phyloP scores from a whole-genome alignment of 2,113 vertebrate species.

The Mobula birostris region DNA sequence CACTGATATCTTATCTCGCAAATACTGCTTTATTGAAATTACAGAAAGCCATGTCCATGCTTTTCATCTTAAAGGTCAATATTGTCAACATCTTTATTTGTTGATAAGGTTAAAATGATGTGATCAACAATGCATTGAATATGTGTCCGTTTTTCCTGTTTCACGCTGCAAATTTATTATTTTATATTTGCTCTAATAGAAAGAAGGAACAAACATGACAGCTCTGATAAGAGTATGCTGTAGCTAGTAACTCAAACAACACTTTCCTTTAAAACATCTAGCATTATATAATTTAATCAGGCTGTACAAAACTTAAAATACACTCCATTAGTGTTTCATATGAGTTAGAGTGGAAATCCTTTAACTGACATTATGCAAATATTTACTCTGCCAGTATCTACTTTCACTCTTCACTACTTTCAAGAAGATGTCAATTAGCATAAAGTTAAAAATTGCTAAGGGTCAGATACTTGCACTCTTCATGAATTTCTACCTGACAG shows the following conservation, averaged over 20 bases:
- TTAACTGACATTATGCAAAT: not conserved
- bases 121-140: slow-evolving; percentile 16
- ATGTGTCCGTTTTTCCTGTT: not conserved
- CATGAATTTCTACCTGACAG: not conserved
- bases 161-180: not conserved
- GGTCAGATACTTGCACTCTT: not conserved
- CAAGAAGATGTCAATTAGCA: not conserved
- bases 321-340: not conserved
- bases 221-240: not conserved
- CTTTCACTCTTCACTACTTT: not conserved
- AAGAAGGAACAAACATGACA: not conserved
- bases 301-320: not conserved
- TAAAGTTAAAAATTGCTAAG: not conserved
- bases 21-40: not conserved
- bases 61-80: slow-evolving; percentile 24
- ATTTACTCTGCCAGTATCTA: not conserved
- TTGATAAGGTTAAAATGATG: not conserved
- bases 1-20: not conserved
- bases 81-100: not conserved
- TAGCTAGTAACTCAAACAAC: not conserved
- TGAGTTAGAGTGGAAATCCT: not conserved
- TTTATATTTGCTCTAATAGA: not conserved
- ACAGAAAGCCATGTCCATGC: not conserved
- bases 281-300: not conserved
- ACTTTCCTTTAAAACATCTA: not conserved